A percentile compares a stretch with the other conserved stretches of the same genome.
Evolutionary conservation across 2,797 vertebrate species (phyloP).

Genomic region (Cossypha niveicapilla): DNA sequence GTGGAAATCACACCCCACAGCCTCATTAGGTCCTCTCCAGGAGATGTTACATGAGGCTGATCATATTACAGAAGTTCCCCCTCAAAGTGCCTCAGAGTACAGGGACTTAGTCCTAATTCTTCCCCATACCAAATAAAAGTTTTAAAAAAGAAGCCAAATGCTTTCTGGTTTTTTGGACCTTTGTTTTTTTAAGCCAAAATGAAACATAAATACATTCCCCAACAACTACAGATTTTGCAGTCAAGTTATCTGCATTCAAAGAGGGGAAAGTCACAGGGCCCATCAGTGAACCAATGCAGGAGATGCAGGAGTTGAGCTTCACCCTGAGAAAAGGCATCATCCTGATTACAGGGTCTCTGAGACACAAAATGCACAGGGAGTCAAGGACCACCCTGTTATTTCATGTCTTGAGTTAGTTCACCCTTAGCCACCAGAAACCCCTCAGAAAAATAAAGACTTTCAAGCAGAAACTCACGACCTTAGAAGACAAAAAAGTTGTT

Average conservation of each 20-base stretch:
- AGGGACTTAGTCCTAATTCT: not conserved
- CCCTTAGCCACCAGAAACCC: not conserved
- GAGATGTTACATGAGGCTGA: not conserved
- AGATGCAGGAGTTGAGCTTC: not conserved
- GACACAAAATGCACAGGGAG: not conserved
- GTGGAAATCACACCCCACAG: not conserved
- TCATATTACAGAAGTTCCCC: not conserved
- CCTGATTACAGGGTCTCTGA: not conserved
- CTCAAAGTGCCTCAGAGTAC: not conserved
- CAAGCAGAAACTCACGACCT: not conserved
- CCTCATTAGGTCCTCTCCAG: not conserved
- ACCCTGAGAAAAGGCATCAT: not conserved
- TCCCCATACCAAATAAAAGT: not conserved
- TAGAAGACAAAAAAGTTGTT: not conserved
- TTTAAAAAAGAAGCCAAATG: not conserved
- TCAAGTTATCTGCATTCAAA: not conserved
- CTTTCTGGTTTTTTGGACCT: fast-evolving
- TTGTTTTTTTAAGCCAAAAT: not conserved
- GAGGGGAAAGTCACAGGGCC: not conserved
- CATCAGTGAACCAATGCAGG: not conserved
- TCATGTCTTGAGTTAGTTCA: not conserved
- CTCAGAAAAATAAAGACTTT: not conserved
- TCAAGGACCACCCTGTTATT: not conserved
- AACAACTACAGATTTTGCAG: not conserved
- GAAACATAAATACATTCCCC: not conserved